Evolutionary conservation across 1,140 invertebrate species (phyloP).

Genomic region (Heterodera carotae): DNA sequence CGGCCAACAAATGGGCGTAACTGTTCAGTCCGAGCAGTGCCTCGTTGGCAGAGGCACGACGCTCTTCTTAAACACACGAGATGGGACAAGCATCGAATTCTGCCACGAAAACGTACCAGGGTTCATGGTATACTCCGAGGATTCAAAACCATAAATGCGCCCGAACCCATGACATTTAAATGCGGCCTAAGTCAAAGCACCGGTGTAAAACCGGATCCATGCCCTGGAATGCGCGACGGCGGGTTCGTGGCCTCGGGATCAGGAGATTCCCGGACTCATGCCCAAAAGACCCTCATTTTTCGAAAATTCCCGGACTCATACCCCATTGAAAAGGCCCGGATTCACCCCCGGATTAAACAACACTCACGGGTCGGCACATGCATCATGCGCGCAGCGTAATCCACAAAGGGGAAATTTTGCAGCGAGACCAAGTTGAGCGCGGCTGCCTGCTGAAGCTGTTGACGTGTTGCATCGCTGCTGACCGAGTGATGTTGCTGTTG

Average conservation of each 20-base stretch:
- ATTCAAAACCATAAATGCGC: too few relatives aligned
- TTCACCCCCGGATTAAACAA: conserved; percentile 15
- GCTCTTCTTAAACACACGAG: conserved; percentile 63
- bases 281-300: too few relatives aligned
- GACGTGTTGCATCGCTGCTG: conserved; percentile 23
- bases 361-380: conserved; percentile 44
- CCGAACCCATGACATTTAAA: too few relatives aligned
- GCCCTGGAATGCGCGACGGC: too few relatives aligned
- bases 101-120: too few relatives aligned
- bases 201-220: too few relatives aligned
- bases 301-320: too few relatives aligned
- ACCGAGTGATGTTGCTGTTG: conserved; percentile 19
- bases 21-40: conserved; percentile 54
- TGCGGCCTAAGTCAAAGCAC: not conserved
- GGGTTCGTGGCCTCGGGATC: too few relatives aligned
- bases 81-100: too few relatives aligned
- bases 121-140: too few relatives aligned
- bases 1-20: conserved; percentile 54
- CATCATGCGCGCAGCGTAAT: conserved; percentile 39
- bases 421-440: conserved; percentile 41
- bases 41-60: conserved; percentile 61
- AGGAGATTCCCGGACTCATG: too few relatives aligned
- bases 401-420: conserved; percentile 42
- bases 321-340: too few relatives aligned
- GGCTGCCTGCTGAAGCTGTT: conserved; percentile 36